Base-by-base conservation (phyloP, 2,888 invertebrate species). In the Lathronympha strigana region DNA sequence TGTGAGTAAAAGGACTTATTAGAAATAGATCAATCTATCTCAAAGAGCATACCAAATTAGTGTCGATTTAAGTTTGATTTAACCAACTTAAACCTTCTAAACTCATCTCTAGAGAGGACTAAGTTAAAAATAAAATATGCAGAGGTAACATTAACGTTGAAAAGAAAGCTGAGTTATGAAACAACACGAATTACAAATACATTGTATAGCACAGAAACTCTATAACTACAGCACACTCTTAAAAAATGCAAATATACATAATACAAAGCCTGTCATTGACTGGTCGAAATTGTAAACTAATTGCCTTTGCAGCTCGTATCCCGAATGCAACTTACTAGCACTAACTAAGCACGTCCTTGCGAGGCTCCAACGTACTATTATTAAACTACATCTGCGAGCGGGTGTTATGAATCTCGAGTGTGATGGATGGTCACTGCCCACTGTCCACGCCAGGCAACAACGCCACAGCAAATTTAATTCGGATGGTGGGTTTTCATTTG, bases 341-440 rank as follows among this genome's bases (percentile, higher is more conserved):
- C 53, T 66, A 66, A 66, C 64, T 60, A 38, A 66, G 60, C 60
- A 58, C 50, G 66, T 53, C 60, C 66, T 38, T 40, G 60, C 60
- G 74, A 76, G 76, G 77, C 81, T 77, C 75, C 68, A 79, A 73
- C 79, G 78, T 80, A 84, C 79, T 82, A 82, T 84, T 81, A 84
- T 82, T 79, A 75, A 76, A 76, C 82, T 79, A 82, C 84, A 85
- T 87, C 80, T 84, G 84, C 79, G 80, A 79, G 64, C 64, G 73
- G 79, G 84, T 79, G 82, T 87, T 88, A 89, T 87, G 88, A 88
- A 86, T 84, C 81, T 77, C 75, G 82, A 83, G 82, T 77, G 76
- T 89, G 89, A 90, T 89, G 87, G 88, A 90, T 90, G 85, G 85
- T 13, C 54, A 61, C 66, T 61, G 61, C 61, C 66, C 54, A 40